These are phyloP conservation scores for Gymnocypris eckloni DNA, from an alignment of 2,797 vertebrate genomes.

Conservation along the genomic window DNA sequence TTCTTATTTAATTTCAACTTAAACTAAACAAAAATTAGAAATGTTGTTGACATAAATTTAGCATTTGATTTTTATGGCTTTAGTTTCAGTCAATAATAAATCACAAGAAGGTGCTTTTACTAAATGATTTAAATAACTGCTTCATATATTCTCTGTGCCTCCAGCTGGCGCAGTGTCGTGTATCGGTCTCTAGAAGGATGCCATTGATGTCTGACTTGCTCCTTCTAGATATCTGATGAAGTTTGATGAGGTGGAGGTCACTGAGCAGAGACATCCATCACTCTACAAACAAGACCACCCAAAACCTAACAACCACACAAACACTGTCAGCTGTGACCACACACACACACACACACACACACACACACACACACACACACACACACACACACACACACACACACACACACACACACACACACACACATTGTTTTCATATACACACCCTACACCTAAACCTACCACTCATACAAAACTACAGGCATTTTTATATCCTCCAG, in stretches of 20 bases:
- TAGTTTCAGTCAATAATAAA: background rate
- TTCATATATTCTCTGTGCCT: background rate
- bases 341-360: slow-evolving; percentile 14
- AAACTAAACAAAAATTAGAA: background rate
- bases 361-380: background rate
- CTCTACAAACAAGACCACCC: slow-evolving; percentile 47
- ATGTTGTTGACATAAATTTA: background rate
- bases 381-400: slow-evolving; percentile 28
- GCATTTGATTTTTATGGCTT: background rate
- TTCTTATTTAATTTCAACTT: background rate
- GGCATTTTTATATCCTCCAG: no score
- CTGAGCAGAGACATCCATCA: slow-evolving; percentile 25
- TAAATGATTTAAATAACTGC: background rate
- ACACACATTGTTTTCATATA: background rate
- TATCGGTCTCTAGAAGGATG: slow-evolving; percentile 15
- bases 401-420: slow-evolving; percentile 27
- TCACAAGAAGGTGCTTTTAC: background rate
- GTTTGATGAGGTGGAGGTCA: slow-evolving; percentile 17
- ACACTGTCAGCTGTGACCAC: slow-evolving; percentile 18
- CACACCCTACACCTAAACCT: no score
- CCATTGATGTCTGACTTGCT: slow-evolving; percentile 22
- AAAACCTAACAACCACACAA: background rate
- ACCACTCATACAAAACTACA: no score
- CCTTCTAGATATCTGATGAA: background rate
- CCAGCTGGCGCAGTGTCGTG: background rate